Conservation (phyloP, 2,888 invertebrate genomes). For the Exephanes ischioxanthus region DNA sequence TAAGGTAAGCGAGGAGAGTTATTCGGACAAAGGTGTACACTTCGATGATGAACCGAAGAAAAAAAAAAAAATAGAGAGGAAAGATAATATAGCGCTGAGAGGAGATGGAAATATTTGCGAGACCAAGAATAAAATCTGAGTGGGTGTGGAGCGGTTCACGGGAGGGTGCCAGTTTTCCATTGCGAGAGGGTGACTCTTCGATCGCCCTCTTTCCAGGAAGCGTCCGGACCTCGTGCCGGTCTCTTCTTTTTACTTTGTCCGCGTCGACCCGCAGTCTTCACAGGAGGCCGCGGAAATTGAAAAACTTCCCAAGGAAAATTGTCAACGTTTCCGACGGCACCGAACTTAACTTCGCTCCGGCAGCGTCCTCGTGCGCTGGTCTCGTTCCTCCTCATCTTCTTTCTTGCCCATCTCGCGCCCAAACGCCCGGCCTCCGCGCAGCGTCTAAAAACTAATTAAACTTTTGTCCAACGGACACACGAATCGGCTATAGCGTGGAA, state of each 20-base stretch:
- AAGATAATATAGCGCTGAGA: conserved; percentile 60
- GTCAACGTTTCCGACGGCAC: conserved; percentile 72
- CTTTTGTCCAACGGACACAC: conserved; percentile 77
- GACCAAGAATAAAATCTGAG: conserved; percentile 53
- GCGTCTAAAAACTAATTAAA: conserved; percentile 85
- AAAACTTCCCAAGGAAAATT: conserved; percentile 82
- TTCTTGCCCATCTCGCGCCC: conserved; percentile 46
- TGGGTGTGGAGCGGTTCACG: neutral
- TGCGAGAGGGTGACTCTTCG: conserved; percentile 17
- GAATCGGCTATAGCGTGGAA: conserved; percentile 22
- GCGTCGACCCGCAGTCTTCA: conserved; percentile 44
- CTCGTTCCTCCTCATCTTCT: conserved; percentile 61
- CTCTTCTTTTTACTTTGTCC: conserved; percentile 32
- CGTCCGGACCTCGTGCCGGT: conserved; percentile 25
- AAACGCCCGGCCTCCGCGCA: conserved; percentile 66
- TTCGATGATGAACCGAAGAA: neutral
- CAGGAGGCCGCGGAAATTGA: conserved; percentile 80
- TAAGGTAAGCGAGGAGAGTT: conserved; percentile 2
- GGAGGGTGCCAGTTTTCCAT: neutral
- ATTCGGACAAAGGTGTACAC: conserved; percentile 1
- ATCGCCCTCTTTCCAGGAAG: conserved; percentile 18
- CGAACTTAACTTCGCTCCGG: conserved; percentile 76
- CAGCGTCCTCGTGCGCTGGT: neutral
- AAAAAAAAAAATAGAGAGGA: conserved; percentile 60
- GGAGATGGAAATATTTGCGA: conserved; percentile 63